Evolutionary conservation across 2,888 invertebrate genomes (phyloP), one percentile per base, ranked within the genome.

Genomic region (Pterobdella sp.): DNA sequence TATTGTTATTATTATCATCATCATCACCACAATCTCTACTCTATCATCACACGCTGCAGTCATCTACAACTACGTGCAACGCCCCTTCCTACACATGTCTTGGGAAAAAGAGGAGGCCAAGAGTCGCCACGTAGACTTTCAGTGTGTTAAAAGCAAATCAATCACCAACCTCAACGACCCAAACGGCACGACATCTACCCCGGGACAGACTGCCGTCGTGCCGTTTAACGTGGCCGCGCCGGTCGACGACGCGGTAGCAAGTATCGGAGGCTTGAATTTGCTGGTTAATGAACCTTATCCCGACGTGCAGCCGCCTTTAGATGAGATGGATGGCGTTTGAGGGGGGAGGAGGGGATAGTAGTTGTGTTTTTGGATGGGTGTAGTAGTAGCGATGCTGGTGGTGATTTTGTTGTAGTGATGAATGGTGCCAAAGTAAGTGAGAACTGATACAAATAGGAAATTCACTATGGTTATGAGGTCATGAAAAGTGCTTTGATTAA

Each of bases 41-140:
- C 49, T 22, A 42, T 14, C n/a, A 26, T 18, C 4, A 42, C 60
- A n/a, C 32, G 32, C 74, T 75, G 10, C 79, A 85, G 93, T 97
- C 1, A 96, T 99, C 77, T 99, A 99, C 86, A 98, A 97, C 85
- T 99, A 99, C 84, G 97, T 99, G 0, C 98, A 99, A 83, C 87
- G 98, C 0, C 98, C 98, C 0, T 99, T 99, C 84, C 92, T 99
- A 72, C 94, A 96, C 82, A 94, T 94, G 92, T 94, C 94, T 0
- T 99, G 98, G 98, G 98, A 99, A 83, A 99, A 99, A 81, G 98
- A 99, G 81, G 98, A 99, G 81, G 97, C 96, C 0, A 95, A 96
- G 82, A 94, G 94, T 81, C 89, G 98, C 0, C 98, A 99, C 82
- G 98, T 99, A 0, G 98, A 99, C 84, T 99, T 97, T 76, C 93